A percentile compares a stretch with the other conserved stretches of the same genome.
Conservation (phyloP, 2,113 vertebrate species). For the Periophthalmus modestus region DNA sequence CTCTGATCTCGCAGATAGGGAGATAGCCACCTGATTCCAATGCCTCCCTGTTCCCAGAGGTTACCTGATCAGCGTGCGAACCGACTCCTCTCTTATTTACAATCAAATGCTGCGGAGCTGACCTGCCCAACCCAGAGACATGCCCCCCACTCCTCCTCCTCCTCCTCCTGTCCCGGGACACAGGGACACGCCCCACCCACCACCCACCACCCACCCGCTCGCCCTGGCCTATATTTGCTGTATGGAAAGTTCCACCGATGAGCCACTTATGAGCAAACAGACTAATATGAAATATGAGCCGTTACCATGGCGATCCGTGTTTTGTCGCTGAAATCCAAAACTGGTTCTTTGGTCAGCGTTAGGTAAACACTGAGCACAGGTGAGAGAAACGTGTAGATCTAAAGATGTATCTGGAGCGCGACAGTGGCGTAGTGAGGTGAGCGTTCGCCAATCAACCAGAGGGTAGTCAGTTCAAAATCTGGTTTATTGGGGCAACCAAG, state of each 20-base stretch:
- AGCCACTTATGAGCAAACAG: slow-evolving; percentile 21
- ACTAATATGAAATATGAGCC: slow-evolving; percentile 26
- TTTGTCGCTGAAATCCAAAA: slow-evolving; percentile 1
- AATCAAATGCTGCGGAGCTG: slow-evolving; percentile 76
- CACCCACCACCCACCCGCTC: neutral
- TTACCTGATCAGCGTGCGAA: slow-evolving; percentile 91
- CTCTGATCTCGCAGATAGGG: slow-evolving; percentile 87
- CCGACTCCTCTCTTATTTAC: slow-evolving; percentile 85
- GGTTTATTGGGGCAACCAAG: too few relatives aligned
- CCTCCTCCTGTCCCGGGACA: slow-evolving; percentile 29
- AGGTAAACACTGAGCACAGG: neutral
- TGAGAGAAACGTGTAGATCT: neutral
- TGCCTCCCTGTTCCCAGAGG: slow-evolving; percentile 86
- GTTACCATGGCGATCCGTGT: neutral
- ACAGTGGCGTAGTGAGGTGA: too few relatives aligned
- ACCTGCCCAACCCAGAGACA: slow-evolving; percentile 64
- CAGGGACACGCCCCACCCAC: slow-evolving; percentile 13
- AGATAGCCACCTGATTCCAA: slow-evolving; percentile 92
- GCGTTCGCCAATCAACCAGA: too few relatives aligned
- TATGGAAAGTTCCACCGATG: slow-evolving; percentile 54
- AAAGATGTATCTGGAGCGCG: neutral
- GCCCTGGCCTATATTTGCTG: slow-evolving; percentile 13
- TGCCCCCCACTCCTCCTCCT: slow-evolving; percentile 27
- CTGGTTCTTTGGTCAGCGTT: neutral
- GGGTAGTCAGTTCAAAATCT: too few relatives aligned